These are phyloP conservation scores for Pampusana beccarii DNA, from an alignment of 2,113 vertebrate genomes.

Conservation along the genomic window DNA sequence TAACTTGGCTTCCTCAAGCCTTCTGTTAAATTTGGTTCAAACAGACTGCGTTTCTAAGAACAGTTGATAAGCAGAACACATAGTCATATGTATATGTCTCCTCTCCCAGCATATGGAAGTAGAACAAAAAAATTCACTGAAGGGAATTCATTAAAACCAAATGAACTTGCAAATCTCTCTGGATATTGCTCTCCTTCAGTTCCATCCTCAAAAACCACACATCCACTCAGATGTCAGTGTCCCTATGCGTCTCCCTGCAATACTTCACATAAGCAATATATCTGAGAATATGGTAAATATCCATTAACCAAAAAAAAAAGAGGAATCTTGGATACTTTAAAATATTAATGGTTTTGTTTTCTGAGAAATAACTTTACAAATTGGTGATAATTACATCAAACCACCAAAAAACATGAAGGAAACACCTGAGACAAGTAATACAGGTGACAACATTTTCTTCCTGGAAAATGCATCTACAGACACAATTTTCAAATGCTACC, in stretches of 20 bases:
- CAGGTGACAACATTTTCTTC: background rate
- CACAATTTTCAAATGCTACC: background rate
- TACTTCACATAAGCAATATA: background rate
- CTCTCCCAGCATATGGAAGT: background rate
- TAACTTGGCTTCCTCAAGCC: background rate
- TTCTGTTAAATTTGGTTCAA: background rate
- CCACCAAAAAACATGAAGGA: background rate
- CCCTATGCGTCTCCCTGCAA: background rate
- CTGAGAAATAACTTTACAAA: background rate
- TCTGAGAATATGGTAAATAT: background rate
- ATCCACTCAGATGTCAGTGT: background rate
- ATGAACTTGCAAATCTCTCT: background rate
- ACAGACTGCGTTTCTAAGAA: background rate
- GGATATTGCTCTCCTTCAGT: background rate
- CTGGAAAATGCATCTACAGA: background rate
- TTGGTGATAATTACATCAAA: background rate
- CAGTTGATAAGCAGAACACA: background rate
- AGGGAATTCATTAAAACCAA: background rate
- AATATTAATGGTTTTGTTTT: background rate
- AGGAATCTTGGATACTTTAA: background rate
- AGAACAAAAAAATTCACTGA: background rate
- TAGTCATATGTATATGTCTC: background rate
- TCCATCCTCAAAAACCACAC: background rate
- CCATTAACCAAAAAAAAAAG: background rate
- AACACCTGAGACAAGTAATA: background rate